Evolutionary conservation across 1,140 invertebrate genomes (phyloP).

Genomic region (Neodiprion fabricii): DNA sequence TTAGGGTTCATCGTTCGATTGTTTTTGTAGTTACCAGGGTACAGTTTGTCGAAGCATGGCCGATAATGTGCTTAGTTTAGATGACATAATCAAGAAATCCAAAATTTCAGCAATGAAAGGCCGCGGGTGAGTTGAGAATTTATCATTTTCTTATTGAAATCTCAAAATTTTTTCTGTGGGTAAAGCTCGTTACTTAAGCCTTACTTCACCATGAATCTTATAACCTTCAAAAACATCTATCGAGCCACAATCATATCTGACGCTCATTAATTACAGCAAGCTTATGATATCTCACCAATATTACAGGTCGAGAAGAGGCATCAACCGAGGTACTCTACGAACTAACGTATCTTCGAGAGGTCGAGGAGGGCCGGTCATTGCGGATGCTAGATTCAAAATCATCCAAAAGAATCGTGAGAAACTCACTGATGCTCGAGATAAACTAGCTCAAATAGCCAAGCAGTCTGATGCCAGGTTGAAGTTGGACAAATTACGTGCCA

Average conservation of each 20-base stretch:
- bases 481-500: constrained; percentile 61
- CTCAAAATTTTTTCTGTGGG: background rate
- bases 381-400: constrained; percentile 74
- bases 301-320: constrained; percentile 28
- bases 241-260: background rate
- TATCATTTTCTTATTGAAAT: constrained; percentile 15
- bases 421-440: constrained; percentile 72
- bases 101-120: constrained; percentile 46
- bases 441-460: constrained; percentile 71
- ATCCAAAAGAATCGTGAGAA: constrained; percentile 72
- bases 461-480: constrained; percentile 71
- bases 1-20: constrained; percentile 11
- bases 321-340: constrained; percentile 35
- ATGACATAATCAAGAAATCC: constrained; percentile 57
- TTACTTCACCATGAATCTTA: no score
- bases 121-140: constrained; percentile 42
- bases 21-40: background rate
- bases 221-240: no score
- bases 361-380: constrained; percentile 41
- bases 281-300: no score
- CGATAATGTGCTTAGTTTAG: constrained; percentile 43
- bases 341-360: constrained; percentile 34
- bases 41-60: constrained; percentile 19
- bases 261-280: no score
- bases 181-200: no score